Conservation (phyloP, 2,888 invertebrate species). For the Junonia oenone region DNA sequence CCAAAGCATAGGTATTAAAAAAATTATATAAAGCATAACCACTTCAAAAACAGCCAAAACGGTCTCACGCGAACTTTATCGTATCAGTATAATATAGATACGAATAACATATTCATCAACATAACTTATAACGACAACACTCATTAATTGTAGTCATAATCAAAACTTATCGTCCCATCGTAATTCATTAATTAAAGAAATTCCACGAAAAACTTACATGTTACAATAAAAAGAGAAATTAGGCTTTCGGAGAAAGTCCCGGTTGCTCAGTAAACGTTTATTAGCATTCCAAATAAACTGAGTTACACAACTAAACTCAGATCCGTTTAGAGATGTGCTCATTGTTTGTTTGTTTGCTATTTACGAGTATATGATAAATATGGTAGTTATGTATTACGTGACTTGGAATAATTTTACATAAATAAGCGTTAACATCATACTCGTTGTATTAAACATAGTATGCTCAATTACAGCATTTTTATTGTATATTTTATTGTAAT, state of each 20-base stretch:
- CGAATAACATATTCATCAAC: not conserved
- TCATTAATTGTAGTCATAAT: not conserved
- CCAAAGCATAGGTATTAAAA: no score
- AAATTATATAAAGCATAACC: no score
- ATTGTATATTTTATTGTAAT: not conserved
- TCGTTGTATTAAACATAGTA: not conserved
- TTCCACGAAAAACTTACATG: slow-evolving; percentile 18
- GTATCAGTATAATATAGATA: no score
- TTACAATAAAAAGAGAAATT: slow-evolving; percentile 57
- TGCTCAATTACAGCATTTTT: not conserved
- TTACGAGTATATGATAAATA: not conserved
- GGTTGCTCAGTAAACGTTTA: slow-evolving; percentile 30
- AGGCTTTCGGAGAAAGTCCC: slow-evolving; percentile 53
- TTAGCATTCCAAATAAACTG: slow-evolving; percentile 43
- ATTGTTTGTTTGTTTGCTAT: slow-evolving; percentile 1
- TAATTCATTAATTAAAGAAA: not conserved
- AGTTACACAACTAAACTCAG: slow-evolving; percentile 35
- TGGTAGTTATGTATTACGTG: slow-evolving; percentile 1
- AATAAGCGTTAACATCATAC: not conserved
- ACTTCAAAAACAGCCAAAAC: no score
- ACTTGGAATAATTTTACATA: slow-evolving; percentile 5
- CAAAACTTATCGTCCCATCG: not conserved
- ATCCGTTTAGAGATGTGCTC: slow-evolving; percentile 13
- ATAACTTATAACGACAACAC: no score
- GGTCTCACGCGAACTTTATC: no score